Conservation (phyloP, 2,113 vertebrate genomes). For the Fukomys damarensis region DNA sequence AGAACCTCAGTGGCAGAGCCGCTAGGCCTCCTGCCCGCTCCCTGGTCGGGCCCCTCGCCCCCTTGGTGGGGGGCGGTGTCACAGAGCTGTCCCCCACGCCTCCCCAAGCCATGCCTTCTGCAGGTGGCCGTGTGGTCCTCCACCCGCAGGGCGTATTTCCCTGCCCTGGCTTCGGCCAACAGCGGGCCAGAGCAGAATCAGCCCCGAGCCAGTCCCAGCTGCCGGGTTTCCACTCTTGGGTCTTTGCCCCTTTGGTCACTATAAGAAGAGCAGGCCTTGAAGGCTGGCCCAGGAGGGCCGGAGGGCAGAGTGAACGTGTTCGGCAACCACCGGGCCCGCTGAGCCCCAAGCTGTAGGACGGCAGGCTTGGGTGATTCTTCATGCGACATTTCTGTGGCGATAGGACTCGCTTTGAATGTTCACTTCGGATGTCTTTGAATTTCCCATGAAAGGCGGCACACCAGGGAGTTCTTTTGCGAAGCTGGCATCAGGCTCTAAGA, state of each 20-base stretch:
- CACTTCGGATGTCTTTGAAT: not conserved
- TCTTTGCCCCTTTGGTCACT: not conserved
- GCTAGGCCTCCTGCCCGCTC: no score
- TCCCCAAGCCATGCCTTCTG: not conserved
- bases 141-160: no score
- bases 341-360: not conserved
- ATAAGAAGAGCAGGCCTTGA: not conserved
- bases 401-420: not conserved
- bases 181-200: not conserved
- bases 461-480: conserved; percentile 24
- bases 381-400: not conserved
- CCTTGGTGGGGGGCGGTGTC: no score
- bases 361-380: not conserved
- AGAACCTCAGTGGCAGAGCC: not conserved
- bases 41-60: no score
- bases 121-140: not conserved
- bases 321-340: not conserved
- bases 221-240: not conserved
- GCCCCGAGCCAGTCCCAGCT: not conserved
- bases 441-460: not conserved
- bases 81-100: not conserved
- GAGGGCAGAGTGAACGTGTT: not conserved
- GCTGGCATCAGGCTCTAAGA: conserved; percentile 38
- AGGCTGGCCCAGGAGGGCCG: not conserved
- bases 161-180: not conserved